phyloP scores from a whole-genome alignment of 23 tunicate species.

The Phallusia fumigata region DNA sequence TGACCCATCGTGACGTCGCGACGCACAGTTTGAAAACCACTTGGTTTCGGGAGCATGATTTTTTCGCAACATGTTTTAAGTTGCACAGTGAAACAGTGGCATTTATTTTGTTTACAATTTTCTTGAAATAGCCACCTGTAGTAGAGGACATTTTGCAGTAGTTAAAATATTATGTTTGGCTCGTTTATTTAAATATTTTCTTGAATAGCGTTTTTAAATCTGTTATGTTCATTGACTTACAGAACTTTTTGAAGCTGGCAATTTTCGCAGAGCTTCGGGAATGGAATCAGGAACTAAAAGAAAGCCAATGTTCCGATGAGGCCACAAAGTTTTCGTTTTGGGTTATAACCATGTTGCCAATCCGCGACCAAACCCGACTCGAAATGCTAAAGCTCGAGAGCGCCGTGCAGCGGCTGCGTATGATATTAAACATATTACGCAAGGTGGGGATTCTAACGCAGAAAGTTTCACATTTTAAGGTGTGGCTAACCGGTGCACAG shows the following conservation, averaged over 20 bases:
- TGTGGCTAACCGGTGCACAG: too few species aligned
- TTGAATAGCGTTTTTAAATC: neutral
- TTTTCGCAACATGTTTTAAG: too few species aligned
- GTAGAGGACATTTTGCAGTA: too few species aligned
- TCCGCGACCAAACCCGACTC: slow-evolving; percentile 44
- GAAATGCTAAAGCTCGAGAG: slow-evolving; percentile 46
- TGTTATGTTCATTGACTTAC: slow-evolving; percentile 5
- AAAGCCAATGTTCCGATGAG: slow-evolving; percentile 31
- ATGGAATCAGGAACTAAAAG: slow-evolving; percentile 66
- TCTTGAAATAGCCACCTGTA: slow-evolving; percentile 22
- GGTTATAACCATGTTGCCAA: slow-evolving; percentile 60
- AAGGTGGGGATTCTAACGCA: slow-evolving; percentile 52
- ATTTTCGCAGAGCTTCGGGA: slow-evolving; percentile 57
- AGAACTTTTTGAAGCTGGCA: slow-evolving; percentile 51
- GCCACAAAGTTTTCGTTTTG: slow-evolving; percentile 80
- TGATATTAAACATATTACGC: slow-evolving; percentile 35
- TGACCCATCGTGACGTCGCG: too few species aligned
- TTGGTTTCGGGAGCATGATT: too few species aligned
- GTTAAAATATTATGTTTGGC: too few species aligned
- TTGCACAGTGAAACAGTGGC: too few species aligned
- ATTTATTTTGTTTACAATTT: too few species aligned
- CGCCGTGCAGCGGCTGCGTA: slow-evolving; percentile 74
- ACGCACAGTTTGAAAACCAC: too few species aligned
- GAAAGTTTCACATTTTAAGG: too few species aligned
- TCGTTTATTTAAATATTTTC: neutral